Evolutionary conservation across 2,113 vertebrate genomes (phyloP).

Genomic region (Labeo rohita): DNA sequence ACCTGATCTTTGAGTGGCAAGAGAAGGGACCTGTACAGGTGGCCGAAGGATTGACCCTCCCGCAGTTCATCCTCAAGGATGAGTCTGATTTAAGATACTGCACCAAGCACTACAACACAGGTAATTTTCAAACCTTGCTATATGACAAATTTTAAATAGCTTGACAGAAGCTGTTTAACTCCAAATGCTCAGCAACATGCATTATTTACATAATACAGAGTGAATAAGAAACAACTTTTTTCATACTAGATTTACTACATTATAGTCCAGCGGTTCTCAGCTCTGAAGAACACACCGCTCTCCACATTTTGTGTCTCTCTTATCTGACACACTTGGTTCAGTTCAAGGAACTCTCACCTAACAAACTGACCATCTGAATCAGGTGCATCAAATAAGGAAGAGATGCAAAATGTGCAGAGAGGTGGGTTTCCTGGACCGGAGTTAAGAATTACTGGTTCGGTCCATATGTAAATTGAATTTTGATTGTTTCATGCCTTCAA

Average conservation of each 20-base stretch:
- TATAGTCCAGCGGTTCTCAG: background rate
- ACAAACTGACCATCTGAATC: background rate
- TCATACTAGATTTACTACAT: background rate
- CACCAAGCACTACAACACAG: slow-evolving; percentile 61
- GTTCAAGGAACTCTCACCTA: no score
- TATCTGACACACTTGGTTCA: background rate
- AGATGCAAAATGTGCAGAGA: background rate
- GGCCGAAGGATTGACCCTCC: slow-evolving; percentile 94
- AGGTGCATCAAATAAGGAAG: background rate
- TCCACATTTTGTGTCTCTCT: background rate
- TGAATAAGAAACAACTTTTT: background rate
- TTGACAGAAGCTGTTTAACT: background rate
- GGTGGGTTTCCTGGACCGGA: no score
- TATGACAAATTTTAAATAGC: background rate
- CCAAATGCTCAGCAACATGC: background rate
- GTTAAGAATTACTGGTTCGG: background rate
- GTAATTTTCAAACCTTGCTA: slow-evolving; percentile 17
- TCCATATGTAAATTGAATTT: background rate
- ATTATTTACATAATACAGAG: background rate
- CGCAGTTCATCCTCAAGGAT: slow-evolving; percentile 87
- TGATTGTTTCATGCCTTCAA: background rate
- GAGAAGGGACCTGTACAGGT: slow-evolving; percentile 94
- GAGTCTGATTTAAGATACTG: slow-evolving; percentile 69
- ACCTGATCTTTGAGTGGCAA: slow-evolving; percentile 99
- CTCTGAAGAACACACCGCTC: no score